Evolutionary conservation across 2,888 invertebrate species (phyloP), one percentile per base, ranked within the genome.

Genomic region (Drosophila nr. fundita): DNA sequence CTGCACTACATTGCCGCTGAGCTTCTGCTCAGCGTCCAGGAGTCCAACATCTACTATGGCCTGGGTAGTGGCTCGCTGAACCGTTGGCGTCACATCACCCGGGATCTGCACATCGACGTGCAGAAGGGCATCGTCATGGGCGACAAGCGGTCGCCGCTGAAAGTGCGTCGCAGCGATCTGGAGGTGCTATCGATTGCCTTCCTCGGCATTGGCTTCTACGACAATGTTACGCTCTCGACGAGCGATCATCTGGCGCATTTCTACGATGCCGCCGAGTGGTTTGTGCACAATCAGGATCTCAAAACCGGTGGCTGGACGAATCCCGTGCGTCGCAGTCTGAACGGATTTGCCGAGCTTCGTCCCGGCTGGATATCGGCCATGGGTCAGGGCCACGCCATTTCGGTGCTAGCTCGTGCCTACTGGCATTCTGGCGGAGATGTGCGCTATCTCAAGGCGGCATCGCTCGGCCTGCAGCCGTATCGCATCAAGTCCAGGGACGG

Each of bases 381-480:
- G 99, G 98, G 98, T 4, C 99, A 99, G 92, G 99, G 99, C 0
- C 99, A 99, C 93, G 98, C 96, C 30, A 97, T 99, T 83, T 99
- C 99, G 0, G 95, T 99, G n/a, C 94, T 99, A 60, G 95, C 98
- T 0, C 95, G 99, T 82, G 99, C 99, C 1, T 98, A 96, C 94
- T 94, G 96, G 93, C 96, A 96, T 92, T 97, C 97, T 32, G 95
- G 95, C 52, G 96, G 96, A 1, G 96, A 96, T 90, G 94, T 94
- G 67, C 92, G 94, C 53, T 99, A 98, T 93, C 94, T 99, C 76
- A 95, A 95, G 64, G 96, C 98, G 0, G 99, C 99, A 2, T 93
- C 95, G 42, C 94, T 95, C 77, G 99, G 97, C 53, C 94, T 98
- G 61, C 95, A 95, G 86, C 96, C 97, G 38, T 98, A 98, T 91